These are phyloP conservation scores for Prochilodus magdalenae DNA, from an alignment of 2,113 vertebrate genomes.

Conservation along the genomic window DNA sequence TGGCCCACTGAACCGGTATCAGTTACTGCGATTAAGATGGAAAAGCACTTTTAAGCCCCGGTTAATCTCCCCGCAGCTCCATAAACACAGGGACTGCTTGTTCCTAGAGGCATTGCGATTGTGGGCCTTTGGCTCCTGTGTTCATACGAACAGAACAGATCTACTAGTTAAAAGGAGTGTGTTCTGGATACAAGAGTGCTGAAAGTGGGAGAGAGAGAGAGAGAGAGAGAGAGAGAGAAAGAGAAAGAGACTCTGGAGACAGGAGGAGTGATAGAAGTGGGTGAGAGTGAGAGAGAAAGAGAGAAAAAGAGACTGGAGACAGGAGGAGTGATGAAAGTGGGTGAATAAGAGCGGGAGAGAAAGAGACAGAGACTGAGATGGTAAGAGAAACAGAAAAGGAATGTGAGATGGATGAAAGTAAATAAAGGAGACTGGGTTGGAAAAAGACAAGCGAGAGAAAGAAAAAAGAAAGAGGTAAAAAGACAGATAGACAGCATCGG, in stretches of 20 bases:
- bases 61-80: slow-evolving; percentile 2
- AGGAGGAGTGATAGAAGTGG: neutral
- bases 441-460: too few relatives aligned
- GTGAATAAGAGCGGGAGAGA: neutral
- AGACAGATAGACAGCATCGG: too few relatives aligned
- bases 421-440: too few relatives aligned
- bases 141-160: neutral
- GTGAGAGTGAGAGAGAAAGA: neutral
- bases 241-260: neutral
- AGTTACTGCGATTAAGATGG: slow-evolving; percentile 39
- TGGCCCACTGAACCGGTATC: slow-evolving; percentile 37
- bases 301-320: neutral
- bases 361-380: neutral
- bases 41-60: slow-evolving; percentile 14
- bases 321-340: too few relatives aligned
- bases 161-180: slow-evolving; percentile 17
- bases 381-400: neutral
- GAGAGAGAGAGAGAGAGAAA: neutral
- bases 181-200: neutral
- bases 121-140: slow-evolving; percentile 9
- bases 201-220: neutral
- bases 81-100: slow-evolving; percentile 35
- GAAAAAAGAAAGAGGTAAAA: too few relatives aligned
- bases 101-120: slow-evolving; percentile 36
- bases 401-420: too few relatives aligned